Percentiles rank a stretch among this genome's conserved stretches.
Conservation (phyloP, 1,140 invertebrate species). For the Coptotermes formosanus region DNA sequence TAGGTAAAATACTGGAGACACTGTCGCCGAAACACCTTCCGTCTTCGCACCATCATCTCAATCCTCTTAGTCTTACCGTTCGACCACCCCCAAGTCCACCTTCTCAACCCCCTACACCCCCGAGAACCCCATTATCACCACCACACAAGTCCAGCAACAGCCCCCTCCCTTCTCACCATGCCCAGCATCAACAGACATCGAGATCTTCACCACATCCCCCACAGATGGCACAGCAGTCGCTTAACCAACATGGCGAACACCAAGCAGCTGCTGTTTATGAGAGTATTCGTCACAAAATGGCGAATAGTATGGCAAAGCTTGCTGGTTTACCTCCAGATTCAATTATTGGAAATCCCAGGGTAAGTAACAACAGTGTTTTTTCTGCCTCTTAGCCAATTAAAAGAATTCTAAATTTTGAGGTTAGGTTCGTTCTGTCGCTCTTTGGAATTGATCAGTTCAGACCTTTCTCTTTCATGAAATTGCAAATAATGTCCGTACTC, state of each 20-base stretch:
- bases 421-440: no score
- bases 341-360: slow-evolving; percentile 32
- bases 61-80: background rate
- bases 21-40: slow-evolving; percentile 26
- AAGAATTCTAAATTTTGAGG: no score
- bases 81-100: slow-evolving; percentile 26
- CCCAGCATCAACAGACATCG: background rate
- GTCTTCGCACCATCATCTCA: background rate
- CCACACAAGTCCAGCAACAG: background rate
- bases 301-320: slow-evolving; percentile 32
- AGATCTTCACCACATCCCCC: background rate
- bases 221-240: slow-evolving; percentile 23
- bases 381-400: no score
- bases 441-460: no score
- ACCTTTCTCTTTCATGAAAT: no score
- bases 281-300: slow-evolving; percentile 32
- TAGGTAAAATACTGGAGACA: slow-evolving; percentile 35
- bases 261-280: slow-evolving; percentile 29
- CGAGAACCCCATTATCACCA: slow-evolving; percentile 31
- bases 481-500: no score
- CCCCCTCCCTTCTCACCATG: background rate
- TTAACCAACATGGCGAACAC: slow-evolving; percentile 20
- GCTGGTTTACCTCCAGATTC: slow-evolving; percentile 30
- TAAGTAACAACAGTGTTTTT: background rate
- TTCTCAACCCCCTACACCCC: slow-evolving; percentile 33